Percentiles rank a stretch among this genome's conserved stretches.
phyloP scores from a whole-genome alignment of 2,113 vertebrate genomes.

The Spizaetus ornatus region DNA sequence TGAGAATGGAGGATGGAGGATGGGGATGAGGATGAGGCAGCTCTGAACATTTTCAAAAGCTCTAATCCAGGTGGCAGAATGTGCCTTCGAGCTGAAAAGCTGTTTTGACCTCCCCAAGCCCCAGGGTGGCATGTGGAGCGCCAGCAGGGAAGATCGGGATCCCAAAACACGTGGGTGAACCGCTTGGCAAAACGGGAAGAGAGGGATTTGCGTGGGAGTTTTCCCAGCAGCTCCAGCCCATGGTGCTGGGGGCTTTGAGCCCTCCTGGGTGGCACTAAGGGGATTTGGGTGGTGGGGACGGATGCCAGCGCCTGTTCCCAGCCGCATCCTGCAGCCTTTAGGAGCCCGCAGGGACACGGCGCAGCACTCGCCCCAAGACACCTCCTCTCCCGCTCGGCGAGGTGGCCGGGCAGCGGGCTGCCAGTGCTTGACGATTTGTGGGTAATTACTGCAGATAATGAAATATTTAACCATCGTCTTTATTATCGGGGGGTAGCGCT shows the following conservation, averaged over 20 bases:
- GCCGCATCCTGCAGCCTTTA: neutral
- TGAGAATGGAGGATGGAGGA: neutral
- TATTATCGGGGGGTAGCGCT: neutral
- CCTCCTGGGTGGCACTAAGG: neutral
- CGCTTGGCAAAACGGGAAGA: neutral
- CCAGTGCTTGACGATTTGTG: neutral
- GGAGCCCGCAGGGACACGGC: neutral
- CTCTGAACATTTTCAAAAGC: neutral
- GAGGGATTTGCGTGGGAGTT: neutral
- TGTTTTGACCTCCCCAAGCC: neutral
- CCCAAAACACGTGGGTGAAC: fast-evolving
- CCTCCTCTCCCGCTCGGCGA: neutral
- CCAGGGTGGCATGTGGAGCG: fast-evolving
- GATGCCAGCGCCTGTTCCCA: neutral
- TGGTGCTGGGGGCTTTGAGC: neutral
- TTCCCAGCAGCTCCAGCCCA: neutral
- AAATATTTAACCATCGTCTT: constrained; percentile 31
- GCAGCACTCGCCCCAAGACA: neutral
- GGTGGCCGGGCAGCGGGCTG: neutral
- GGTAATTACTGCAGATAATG: constrained; percentile 42
- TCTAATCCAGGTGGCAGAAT: neutral
- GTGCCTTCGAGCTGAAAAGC: neutral
- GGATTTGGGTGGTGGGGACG: neutral
- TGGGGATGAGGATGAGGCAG: neutral
- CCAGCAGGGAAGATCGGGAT: neutral